Evolutionary conservation across 1,140 invertebrate genomes (phyloP), one percentile per base, ranked within the genome.

Genomic region (Piezodorus guildinii): DNA sequence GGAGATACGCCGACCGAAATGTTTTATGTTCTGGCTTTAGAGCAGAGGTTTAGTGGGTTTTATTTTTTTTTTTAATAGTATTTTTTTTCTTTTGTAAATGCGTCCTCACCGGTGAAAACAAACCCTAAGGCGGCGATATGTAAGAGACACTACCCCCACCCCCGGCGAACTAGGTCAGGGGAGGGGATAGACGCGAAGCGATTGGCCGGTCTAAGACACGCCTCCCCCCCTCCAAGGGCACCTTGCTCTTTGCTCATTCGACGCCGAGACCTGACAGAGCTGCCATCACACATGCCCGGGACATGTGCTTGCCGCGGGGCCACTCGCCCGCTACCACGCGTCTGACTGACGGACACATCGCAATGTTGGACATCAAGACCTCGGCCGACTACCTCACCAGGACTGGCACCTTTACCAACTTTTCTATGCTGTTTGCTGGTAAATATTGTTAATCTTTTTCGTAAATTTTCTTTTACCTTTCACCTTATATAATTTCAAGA

Each of bases 341-440:
- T 16, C 19, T 16, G 15, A 23, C 23, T 23, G 16, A 16, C 30
- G 25, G 17, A 6, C 15, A 19, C 52, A 56, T 23, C 17, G 73
- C 69, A 70, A 83, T 83, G 81, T 74, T 83, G 72, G 81, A 83
- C 75, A 79, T 83, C 70, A 83, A 83, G 72, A 76, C 76, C 10
- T 82, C 76, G 76, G 74, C 76, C 52, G 77, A 82, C 75, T 74
- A 83, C 75, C 75, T 81, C 71, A 76, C 78, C 73, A 72, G 81
- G 77, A 77, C 75, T 70, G 74, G 80, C 71, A 74, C 79, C 17
- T 80, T 82, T 65, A 80, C 80, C 65, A 83, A 83, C 72, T 78
- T 83, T 69, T 82, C 81, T 45, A 83, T 83, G 81, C 75, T 83
- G 65, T 81, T 83, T 73, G 80, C 80, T 69, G 81, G 81, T 83